These are phyloP conservation scores for Mesitornis unicolor DNA, from an alignment of 2,113 vertebrate genomes.

Conservation along the genomic window DNA sequence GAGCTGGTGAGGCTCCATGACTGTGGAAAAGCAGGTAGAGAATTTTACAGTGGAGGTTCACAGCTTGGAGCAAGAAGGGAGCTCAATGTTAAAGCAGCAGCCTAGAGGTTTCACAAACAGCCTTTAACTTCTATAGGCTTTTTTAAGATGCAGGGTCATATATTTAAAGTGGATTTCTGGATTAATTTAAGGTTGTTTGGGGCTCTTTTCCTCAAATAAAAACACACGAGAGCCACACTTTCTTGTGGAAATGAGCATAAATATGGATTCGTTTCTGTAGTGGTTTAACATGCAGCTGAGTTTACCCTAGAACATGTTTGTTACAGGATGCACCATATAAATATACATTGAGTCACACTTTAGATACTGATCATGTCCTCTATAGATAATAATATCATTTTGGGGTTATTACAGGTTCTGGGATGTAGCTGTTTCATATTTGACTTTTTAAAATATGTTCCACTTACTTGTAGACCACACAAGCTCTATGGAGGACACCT, in stretches of 20 bases:
- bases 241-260: slow-evolving; percentile 34
- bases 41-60: background rate
- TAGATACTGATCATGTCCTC: background rate
- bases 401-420: slow-evolving; percentile 45
- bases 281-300: slow-evolving; percentile 3
- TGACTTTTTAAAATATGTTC: slow-evolving; percentile 54
- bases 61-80: background rate
- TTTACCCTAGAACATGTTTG: slow-evolving; percentile 8
- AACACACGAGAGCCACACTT: background rate
- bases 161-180: slow-evolving; percentile 33
- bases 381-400: slow-evolving; percentile 41
- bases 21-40: background rate
- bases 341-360: slow-evolving; percentile 20
- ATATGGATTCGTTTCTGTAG: background rate
- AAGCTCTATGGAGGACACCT: slow-evolving; percentile 36
- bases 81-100: background rate
- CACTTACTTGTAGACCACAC: slow-evolving; percentile 56
- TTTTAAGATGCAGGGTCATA: background rate
- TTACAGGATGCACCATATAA: slow-evolving; percentile 9
- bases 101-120: background rate
- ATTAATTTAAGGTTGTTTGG: slow-evolving; percentile 22
- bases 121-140: background rate
- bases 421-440: slow-evolving; percentile 56
- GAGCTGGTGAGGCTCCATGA: background rate
- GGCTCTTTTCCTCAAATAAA: slow-evolving; percentile 8